Evolutionary conservation across 2,888 invertebrate genomes (phyloP).

Genomic region (Lasioglossum lativentre): DNA sequence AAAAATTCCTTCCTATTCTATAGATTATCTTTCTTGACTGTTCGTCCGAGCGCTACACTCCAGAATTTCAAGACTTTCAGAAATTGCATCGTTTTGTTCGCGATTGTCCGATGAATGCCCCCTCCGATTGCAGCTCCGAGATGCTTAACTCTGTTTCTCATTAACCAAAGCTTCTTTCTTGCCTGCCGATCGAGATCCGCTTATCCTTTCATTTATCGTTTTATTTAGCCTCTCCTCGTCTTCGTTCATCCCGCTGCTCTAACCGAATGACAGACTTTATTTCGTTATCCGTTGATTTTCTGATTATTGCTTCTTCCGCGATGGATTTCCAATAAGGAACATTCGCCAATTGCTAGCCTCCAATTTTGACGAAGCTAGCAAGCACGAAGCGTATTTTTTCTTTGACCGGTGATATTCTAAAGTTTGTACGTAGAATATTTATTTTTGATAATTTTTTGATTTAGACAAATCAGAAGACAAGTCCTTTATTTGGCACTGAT

Average conservation of each 20-base stretch:
- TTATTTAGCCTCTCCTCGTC: neutral
- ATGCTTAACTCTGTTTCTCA: neutral
- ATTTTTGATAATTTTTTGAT: neutral
- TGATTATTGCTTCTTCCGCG: neutral
- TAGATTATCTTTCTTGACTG: conserved; percentile 44
- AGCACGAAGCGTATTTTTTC: neutral
- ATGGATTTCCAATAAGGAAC: neutral
- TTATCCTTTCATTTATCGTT: conserved; percentile 21
- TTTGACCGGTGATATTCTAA: neutral
- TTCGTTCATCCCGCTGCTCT: neutral
- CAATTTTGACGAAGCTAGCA: neutral
- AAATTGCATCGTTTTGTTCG: conserved; percentile 46
- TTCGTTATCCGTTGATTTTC: neutral
- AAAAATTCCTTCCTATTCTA: conserved; percentile 61
- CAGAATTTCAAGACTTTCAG: conserved; percentile 51
- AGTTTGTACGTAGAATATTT: neutral
- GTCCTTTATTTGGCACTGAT: neutral
- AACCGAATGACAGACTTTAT: conserved; percentile 28
- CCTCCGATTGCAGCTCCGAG: conserved; percentile 5
- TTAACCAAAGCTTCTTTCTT: neutral
- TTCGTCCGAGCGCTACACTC: conserved; percentile 34
- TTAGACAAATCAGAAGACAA: neutral
- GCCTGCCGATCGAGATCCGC: neutral
- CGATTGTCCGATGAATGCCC: conserved; percentile 39
- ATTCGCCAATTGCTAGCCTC: neutral